Percentiles rank a stretch among this genome's conserved stretches.
phyloP scores from a whole-genome alignment of 2,888 invertebrate genomes.

The Pachymerium ferrugineum region DNA sequence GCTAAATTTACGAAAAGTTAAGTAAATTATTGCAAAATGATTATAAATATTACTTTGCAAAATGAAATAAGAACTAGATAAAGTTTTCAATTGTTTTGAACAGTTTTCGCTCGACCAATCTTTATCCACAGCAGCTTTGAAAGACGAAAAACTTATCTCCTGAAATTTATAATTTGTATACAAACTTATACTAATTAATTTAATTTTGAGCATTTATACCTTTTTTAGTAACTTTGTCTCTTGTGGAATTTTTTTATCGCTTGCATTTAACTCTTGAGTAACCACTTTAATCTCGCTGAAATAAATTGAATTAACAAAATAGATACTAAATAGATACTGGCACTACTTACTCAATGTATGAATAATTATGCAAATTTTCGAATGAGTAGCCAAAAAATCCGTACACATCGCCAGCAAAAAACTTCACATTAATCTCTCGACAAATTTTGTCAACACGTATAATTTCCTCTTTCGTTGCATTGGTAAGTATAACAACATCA shows the following conservation, averaged over 20 bases:
- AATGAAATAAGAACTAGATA: slow-evolving; percentile 67
- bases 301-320: not conserved
- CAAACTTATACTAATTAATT: not conserved
- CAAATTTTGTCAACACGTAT: slow-evolving; percentile 71
- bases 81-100: slow-evolving; percentile 60
- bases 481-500: slow-evolving; percentile 77
- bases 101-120: slow-evolving; percentile 55
- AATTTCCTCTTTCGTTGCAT: slow-evolving; percentile 64
- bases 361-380: slow-evolving; percentile 77
- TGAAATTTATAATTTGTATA: slow-evolving; percentile 36
- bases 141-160: slow-evolving; percentile 56
- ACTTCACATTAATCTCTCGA: slow-evolving; percentile 67
- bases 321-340: not conserved
- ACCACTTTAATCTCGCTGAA: slow-evolving; percentile 12
- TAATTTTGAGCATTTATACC: not conserved
- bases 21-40: not conserved
- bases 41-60: slow-evolving; percentile 56
- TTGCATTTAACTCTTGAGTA: slow-evolving; percentile 30
- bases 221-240: slow-evolving; percentile 44
- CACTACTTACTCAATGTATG: slow-evolving; percentile 65
- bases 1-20: slow-evolving; percentile 51
- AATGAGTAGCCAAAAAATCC: slow-evolving; percentile 90
- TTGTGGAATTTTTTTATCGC: slow-evolving; percentile 42
- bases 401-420: slow-evolving; percentile 86
- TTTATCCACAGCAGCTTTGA: slow-evolving; percentile 62